Conservation (phyloP, 2,113 vertebrate species). For the Muntiacus muntjak region DNA sequence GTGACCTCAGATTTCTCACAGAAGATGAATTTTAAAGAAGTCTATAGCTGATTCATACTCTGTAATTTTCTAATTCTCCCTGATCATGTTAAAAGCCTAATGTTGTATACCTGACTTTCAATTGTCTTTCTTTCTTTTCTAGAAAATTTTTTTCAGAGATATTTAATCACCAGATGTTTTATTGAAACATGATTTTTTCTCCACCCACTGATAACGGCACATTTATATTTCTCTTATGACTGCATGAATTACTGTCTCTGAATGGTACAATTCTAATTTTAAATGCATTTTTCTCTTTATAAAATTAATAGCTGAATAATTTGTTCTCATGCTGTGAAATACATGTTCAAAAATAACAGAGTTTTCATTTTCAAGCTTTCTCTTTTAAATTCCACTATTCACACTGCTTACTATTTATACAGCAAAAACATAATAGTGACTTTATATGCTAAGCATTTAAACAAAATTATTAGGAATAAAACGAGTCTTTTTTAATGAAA, state of each 20-base stretch:
- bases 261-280: constrained; percentile 45
- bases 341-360: constrained; percentile 44
- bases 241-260: background rate
- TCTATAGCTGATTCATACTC: background rate
- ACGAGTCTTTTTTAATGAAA: background rate
- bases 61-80: background rate
- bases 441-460: background rate
- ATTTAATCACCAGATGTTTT: background rate
- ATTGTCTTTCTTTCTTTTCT: background rate
- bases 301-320: constrained; percentile 53
- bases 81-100: background rate
- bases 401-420: background rate
- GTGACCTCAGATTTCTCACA: background rate
- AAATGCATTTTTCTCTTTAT: constrained; percentile 31
- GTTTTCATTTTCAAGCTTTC: background rate
- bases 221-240: constrained; percentile 30
- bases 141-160: background rate
- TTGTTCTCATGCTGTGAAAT: constrained; percentile 20
- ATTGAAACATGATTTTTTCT: constrained; percentile 24
- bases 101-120: background rate
- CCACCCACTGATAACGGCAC: background rate
- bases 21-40: background rate
- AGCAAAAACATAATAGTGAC: background rate
- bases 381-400: background rate
- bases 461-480: constrained; percentile 30